These are phyloP conservation scores for Malacoctenus gilli DNA, from an alignment of 2,797 vertebrate species.

Conservation along the genomic window DNA sequence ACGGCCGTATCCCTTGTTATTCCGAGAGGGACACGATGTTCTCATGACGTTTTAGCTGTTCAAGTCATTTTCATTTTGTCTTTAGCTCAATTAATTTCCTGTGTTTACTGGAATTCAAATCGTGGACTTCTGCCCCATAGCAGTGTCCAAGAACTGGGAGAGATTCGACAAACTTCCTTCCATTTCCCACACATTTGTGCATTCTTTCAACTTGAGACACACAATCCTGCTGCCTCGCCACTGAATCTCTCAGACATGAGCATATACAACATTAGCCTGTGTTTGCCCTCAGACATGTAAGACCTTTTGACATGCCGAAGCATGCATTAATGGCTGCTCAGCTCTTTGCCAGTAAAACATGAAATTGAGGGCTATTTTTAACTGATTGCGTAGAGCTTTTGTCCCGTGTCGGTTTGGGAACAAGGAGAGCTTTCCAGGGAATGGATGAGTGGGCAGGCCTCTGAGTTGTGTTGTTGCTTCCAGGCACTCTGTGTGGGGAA, in stretches of 20 bases:
- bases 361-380: conserved; percentile 52
- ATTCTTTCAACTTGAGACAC: conserved; percentile 59
- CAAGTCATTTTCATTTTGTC: conserved; percentile 62
- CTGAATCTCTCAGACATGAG: conserved; percentile 32
- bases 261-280: conserved; percentile 28
- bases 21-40: conserved; percentile 56
- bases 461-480: conserved; percentile 48
- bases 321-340: conserved; percentile 12
- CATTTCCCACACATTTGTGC: conserved; percentile 53
- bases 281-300: conserved; percentile 38
- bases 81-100: conserved; percentile 60
- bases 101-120: conserved; percentile 68
- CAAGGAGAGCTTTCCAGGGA: conserved; percentile 32
- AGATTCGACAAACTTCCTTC: conserved; percentile 39
- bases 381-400: conserved; percentile 39
- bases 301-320: conserved; percentile 43
- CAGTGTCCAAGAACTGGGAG: conserved; percentile 40
- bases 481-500: conserved; percentile 40
- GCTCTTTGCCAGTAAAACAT: conserved; percentile 18
- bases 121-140: conserved; percentile 45
- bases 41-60: conserved; percentile 51
- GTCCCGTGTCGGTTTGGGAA: conserved; percentile 33
- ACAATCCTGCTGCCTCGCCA: conserved; percentile 25
- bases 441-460: conserved; percentile 43
- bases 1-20: conserved; percentile 27